Evolutionary conservation across 2,888 invertebrate genomes (phyloP).

Genomic region (Drosophila peninsularis): DNA sequence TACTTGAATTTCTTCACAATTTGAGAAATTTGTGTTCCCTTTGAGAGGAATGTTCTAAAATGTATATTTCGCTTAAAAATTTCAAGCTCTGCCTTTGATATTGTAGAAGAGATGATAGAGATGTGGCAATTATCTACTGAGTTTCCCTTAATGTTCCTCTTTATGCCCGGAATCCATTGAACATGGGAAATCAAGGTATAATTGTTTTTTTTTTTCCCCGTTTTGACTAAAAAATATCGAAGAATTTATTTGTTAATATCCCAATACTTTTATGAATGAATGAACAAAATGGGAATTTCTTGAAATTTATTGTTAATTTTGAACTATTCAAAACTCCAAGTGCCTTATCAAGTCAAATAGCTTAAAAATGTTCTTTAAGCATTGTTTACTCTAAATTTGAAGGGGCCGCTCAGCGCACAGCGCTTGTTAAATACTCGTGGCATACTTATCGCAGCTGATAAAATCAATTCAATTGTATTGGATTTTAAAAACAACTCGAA

Average conservation of each 20-base stretch:
- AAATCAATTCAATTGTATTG: neutral
- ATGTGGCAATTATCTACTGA: too few species aligned
- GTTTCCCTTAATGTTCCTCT: too few species aligned
- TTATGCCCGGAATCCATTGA: too few species aligned
- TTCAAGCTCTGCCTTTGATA: neutral
- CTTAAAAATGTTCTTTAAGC: neutral
- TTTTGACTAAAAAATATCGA: too few species aligned
- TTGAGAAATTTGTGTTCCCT: neutral
- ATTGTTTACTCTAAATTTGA: neutral
- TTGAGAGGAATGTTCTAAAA: neutral
- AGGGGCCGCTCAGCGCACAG: neutral
- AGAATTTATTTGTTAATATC: too few species aligned
- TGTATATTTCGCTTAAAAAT: neutral
- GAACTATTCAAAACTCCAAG: too few species aligned
- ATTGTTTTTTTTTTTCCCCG: too few species aligned
- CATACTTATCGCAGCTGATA: conserved; percentile 7
- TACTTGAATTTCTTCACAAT: neutral
- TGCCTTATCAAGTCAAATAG: neutral
- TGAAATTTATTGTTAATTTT: too few species aligned
- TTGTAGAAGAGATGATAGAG: too few species aligned
- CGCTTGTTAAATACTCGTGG: neutral
- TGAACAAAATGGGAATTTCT: too few species aligned
- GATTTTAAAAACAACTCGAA: neutral
- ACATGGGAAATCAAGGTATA: too few species aligned
- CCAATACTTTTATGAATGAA: too few species aligned